Evolutionary conservation across 2,113 vertebrate species (phyloP).

Genomic region (Zingel zingel): DNA sequence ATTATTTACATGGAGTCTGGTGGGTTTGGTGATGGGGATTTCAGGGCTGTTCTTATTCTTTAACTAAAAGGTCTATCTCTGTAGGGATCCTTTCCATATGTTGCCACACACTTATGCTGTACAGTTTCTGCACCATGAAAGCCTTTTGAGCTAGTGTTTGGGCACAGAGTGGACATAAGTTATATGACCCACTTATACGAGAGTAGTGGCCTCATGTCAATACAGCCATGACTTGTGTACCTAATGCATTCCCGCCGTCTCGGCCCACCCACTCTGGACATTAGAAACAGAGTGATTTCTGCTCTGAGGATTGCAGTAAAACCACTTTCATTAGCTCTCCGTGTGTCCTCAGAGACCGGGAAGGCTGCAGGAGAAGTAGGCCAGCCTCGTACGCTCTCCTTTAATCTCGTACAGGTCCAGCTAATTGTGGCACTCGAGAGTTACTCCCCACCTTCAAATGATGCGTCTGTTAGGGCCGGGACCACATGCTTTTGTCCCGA

Average conservation of each 20-base stretch:
- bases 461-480: background rate
- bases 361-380: constrained; percentile 61
- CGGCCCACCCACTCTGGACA: constrained; percentile 6
- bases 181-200: constrained; percentile 53
- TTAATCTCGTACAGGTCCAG: constrained; percentile 44
- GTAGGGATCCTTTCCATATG: too few species aligned
- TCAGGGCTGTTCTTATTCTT: too few species aligned
- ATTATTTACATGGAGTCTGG: too few species aligned
- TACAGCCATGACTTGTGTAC: background rate
- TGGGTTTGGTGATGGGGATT: too few species aligned
- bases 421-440: constrained; percentile 36
- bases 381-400: constrained; percentile 26
- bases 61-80: too few species aligned
- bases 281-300: constrained; percentile 34
- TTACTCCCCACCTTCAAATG: constrained; percentile 1
- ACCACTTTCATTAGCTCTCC: constrained; percentile 37
- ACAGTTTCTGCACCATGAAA: background rate
- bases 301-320: constrained; percentile 34
- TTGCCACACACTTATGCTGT: too few species aligned
- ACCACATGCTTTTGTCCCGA: too few species aligned
- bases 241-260: constrained; percentile 22
- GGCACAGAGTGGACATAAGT: constrained; percentile 24
- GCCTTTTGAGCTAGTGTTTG: background rate
- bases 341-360: constrained; percentile 37
- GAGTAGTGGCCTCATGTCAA: constrained; percentile 20